Evolutionary conservation across 2,113 vertebrate species (phyloP).

Genomic region (Andinoacara biseriatus): DNA sequence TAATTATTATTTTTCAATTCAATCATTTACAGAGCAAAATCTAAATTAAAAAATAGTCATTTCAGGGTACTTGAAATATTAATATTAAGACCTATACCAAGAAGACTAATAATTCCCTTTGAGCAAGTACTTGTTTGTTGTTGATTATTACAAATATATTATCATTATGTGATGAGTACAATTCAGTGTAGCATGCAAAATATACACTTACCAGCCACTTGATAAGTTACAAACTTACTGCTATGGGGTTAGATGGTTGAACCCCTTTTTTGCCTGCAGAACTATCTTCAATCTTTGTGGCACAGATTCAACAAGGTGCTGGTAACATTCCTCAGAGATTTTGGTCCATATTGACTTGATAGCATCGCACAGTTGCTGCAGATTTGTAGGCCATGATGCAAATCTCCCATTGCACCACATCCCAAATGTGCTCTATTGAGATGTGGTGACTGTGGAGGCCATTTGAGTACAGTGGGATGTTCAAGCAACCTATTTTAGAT

Average conservation of each 20-base stretch:
- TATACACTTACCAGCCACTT: neutral
- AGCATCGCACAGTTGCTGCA: neutral
- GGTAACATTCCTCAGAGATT: neutral
- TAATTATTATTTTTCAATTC: neutral
- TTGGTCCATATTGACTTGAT: neutral
- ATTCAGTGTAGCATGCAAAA: neutral
- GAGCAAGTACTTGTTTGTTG: neutral
- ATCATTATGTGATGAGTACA: slow-evolving; percentile 1
- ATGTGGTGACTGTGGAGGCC: neutral
- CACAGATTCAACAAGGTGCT: neutral
- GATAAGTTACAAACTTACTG: neutral
- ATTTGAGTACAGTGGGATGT: neutral
- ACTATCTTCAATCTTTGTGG: neutral
- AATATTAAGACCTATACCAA: too few relatives aligned
- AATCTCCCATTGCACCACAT: neutral
- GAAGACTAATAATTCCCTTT: too few relatives aligned
- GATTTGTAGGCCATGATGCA: neutral
- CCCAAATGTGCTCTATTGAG: neutral
- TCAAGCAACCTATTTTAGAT: neutral
- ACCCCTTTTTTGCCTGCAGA: neutral
- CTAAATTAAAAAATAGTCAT: too few relatives aligned
- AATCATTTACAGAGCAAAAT: too few relatives aligned
- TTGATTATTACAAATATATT: neutral
- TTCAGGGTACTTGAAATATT: too few relatives aligned
- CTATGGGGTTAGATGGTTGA: neutral